Evolutionary conservation across 2,797 vertebrate species (phyloP).

Genomic region (Artibeus lituratus): DNA sequence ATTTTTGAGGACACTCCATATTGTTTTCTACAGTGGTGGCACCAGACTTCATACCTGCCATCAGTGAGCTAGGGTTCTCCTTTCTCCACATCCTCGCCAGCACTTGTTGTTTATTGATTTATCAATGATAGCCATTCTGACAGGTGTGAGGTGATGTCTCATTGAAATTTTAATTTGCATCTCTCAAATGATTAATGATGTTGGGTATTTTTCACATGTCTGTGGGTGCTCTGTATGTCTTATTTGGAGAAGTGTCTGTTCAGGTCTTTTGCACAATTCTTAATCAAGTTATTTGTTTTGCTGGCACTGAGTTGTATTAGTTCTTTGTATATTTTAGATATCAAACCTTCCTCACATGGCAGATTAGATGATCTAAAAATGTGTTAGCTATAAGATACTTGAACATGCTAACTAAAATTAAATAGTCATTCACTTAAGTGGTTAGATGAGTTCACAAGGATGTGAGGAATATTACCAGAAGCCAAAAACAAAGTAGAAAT

Average conservation of each 20-base stretch:
- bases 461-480: neutral
- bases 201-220: neutral
- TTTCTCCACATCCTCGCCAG: too few relatives aligned
- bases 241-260: neutral
- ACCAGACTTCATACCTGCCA: too few relatives aligned
- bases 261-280: neutral
- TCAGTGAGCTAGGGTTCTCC: too few relatives aligned
- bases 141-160: neutral
- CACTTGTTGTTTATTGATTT: neutral
- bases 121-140: neutral
- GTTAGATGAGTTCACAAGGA: neutral
- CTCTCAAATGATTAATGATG: neutral
- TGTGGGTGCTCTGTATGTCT: neutral
- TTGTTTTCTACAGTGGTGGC: too few relatives aligned
- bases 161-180: neutral
- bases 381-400: neutral
- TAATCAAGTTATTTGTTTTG: neutral
- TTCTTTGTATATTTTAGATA: neutral
- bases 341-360: neutral
- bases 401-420: neutral
- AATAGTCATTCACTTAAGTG: neutral
- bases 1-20: too few relatives aligned
- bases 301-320: neutral
- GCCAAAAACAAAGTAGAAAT: neutral
- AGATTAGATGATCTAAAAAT: neutral